Evolutionary conservation across 2,888 invertebrate genomes (phyloP).

Genomic region (Cerceris rybyensis): DNA sequence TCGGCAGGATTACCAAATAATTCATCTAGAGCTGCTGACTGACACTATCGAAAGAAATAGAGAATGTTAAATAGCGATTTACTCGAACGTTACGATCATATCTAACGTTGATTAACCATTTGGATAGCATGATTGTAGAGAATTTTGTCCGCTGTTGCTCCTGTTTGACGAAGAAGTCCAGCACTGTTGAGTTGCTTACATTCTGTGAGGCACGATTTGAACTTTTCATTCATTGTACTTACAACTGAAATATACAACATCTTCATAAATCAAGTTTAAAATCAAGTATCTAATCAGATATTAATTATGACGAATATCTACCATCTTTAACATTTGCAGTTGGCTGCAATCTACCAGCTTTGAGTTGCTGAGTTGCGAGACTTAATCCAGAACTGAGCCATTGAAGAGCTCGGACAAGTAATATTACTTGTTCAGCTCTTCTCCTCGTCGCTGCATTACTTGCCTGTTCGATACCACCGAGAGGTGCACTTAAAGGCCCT

Average conservation of each 20-base stretch:
- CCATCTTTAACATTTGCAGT: slow-evolving; percentile 95
- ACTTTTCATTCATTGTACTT: slow-evolving; percentile 94
- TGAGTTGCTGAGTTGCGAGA: slow-evolving; percentile 93
- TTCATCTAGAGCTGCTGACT: slow-evolving; percentile 98
- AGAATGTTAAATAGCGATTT: slow-evolving; percentile 16
- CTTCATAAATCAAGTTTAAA: slow-evolving; percentile 12
- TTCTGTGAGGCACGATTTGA: slow-evolving; percentile 93
- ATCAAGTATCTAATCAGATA: not conserved
- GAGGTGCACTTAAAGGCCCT: slow-evolving; percentile 87
- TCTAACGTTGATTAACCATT: slow-evolving; percentile 86
- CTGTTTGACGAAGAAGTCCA: slow-evolving; percentile 88
- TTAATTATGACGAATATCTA: slow-evolving; percentile 75
- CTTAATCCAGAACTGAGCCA: slow-evolving; percentile 97
- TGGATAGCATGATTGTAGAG: slow-evolving; percentile 99
- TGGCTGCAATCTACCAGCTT: slow-evolving; percentile 92
- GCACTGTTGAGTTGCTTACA: slow-evolving; percentile 93
- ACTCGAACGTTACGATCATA: not conserved
- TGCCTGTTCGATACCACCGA: slow-evolving; percentile 74
- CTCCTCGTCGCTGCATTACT: slow-evolving; percentile 82
- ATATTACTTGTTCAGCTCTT: slow-evolving; percentile 91
- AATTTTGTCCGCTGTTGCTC: slow-evolving; percentile 96
- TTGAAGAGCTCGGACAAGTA: slow-evolving; percentile 95
- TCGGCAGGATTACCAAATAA: slow-evolving; percentile 96
- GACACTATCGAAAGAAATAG: slow-evolving; percentile 88
- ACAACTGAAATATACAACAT: slow-evolving; percentile 86